Conservation (phyloP, 2,797 vertebrate genomes). For the Saxicola maurus region DNA sequence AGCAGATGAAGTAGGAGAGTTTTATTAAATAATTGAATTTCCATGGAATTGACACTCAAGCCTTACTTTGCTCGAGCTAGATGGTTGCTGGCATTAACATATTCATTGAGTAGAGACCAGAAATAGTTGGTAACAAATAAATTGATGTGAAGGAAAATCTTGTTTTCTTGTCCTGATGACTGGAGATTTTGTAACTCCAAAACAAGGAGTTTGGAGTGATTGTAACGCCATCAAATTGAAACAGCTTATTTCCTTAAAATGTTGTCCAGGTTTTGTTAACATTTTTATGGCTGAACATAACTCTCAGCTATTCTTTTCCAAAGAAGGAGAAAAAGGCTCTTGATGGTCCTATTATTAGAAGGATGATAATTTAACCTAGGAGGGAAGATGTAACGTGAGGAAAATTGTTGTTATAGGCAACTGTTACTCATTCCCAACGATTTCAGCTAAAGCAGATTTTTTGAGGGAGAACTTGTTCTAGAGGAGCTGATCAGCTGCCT, state of each 20-base stretch:
- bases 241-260: background rate
- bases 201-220: background rate
- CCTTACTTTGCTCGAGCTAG: background rate
- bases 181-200: background rate
- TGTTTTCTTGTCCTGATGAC: background rate
- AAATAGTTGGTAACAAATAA: background rate
- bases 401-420: conserved; percentile 37
- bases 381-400: background rate
- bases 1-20: background rate
- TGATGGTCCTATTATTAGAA: conserved; percentile 4
- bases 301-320: background rate
- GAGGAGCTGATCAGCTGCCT: background rate
- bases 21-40: background rate
- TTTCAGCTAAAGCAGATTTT: conserved; percentile 1
- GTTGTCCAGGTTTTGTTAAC: background rate
- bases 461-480: background rate
- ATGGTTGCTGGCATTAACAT: background rate
- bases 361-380: conserved; percentile 9
- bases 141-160: background rate
- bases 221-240: background rate
- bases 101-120: background rate
- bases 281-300: background rate
- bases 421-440: background rate
- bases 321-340: conserved; percentile 16
- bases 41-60: background rate